Percentiles rank a stretch among this genome's conserved stretches.
phyloP scores from a whole-genome alignment of 1,140 invertebrate genomes.

The Drosophila guanche region DNA sequence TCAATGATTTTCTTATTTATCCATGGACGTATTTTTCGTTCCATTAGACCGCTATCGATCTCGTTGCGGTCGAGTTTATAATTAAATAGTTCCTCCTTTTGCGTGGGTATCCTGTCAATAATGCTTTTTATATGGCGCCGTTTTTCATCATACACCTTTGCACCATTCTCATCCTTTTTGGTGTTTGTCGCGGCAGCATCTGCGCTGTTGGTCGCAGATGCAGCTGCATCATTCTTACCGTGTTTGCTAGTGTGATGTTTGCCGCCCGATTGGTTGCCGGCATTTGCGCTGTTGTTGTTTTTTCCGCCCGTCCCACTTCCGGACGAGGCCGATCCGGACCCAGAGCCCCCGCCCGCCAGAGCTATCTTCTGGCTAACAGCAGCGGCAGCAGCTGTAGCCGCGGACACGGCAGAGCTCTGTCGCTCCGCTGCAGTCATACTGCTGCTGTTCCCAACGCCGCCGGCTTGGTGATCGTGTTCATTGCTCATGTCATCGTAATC shows the following conservation, averaged over 20 bases:
- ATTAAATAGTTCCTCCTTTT: slow-evolving; percentile 97
- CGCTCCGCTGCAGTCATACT: slow-evolving; percentile 53
- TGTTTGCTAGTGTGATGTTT: slow-evolving; percentile 57
- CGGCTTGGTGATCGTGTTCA: slow-evolving; percentile 20
- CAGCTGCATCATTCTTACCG: slow-evolving; percentile 75
- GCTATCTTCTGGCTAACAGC: slow-evolving; percentile 74
- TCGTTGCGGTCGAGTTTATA: slow-evolving; percentile 96
- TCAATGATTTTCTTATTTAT: slow-evolving; percentile 99
- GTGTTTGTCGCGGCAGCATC: slow-evolving; percentile 84
- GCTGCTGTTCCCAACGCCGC: slow-evolving; percentile 1
- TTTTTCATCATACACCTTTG: slow-evolving; percentile 95
- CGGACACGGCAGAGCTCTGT: slow-evolving; percentile 69
- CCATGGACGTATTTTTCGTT: slow-evolving; percentile 98
- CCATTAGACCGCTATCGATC: slow-evolving; percentile 92
- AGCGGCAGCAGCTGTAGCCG: slow-evolving; percentile 71
- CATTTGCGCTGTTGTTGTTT: slow-evolving; percentile 20
- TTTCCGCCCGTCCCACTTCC: slow-evolving; percentile 31
- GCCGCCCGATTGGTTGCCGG: slow-evolving; percentile 6
- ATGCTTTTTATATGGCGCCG: slow-evolving; percentile 97
- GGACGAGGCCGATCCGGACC: slow-evolving; percentile 13
- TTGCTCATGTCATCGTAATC: slow-evolving; percentile 86
- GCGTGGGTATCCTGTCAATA: slow-evolving; percentile 99
- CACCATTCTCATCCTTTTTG: slow-evolving; percentile 87
- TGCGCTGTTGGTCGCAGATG: slow-evolving; percentile 55
- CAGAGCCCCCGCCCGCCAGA: slow-evolving; percentile 32